Evolutionary conservation across 2,888 invertebrate genomes (phyloP).

Genomic region (Orchesella flavescens): DNA sequence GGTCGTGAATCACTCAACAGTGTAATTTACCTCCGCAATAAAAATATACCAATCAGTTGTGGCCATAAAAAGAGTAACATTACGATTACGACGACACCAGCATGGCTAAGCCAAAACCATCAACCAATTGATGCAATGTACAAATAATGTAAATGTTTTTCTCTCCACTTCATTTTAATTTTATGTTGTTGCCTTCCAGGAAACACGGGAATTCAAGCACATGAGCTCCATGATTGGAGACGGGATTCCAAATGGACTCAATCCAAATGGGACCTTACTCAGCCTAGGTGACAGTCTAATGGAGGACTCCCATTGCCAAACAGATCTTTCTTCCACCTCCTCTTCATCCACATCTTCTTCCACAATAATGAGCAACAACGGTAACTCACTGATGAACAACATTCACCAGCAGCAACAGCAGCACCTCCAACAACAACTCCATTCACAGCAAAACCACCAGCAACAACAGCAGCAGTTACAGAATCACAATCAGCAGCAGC

Average conservation of each 20-base stretch:
- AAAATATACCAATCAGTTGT: conserved; percentile 29
- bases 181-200: conserved; percentile 3
- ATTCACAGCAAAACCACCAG: conserved; percentile 17
- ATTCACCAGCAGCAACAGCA: conserved; percentile 36
- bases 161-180: neutral
- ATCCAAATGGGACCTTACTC: conserved; percentile 62
- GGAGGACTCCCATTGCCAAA: conserved; percentile 69
- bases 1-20: conserved; percentile 28
- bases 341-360: conserved; percentile 47
- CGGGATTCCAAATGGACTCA: conserved; percentile 64
- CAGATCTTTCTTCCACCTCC: conserved; percentile 60
- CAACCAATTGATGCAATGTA: too few species aligned
- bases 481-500: conserved; percentile 1
- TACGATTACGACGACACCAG: neutral
- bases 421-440: conserved; percentile 36
- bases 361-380: conserved; percentile 23
- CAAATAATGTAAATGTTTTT: neutral
- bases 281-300: conserved; percentile 61
- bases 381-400: conserved; percentile 14
- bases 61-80: conserved; percentile 12
- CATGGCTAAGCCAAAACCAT: too few species aligned
- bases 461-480: conserved; percentile 33
- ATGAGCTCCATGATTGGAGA: conserved; percentile 30
- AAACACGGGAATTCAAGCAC: conserved; percentile 54
- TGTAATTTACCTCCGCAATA: neutral